Evolutionary conservation across 2,888 invertebrate species (phyloP).

Genomic region (Amphimallon solstitiale): DNA sequence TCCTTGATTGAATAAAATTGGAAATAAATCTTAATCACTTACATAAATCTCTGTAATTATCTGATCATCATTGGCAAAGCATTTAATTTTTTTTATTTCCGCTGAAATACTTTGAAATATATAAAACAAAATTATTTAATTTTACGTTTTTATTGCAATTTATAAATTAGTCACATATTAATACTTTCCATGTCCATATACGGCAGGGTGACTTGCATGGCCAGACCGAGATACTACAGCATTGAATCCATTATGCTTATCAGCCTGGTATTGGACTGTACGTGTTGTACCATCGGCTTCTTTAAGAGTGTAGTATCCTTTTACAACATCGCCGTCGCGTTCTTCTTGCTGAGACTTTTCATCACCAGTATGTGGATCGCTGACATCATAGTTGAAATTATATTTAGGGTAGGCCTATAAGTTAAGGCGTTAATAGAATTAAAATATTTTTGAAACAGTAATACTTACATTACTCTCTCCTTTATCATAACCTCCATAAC

Average conservation of each 20-base stretch:
- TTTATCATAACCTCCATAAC: slow-evolving; percentile 17
- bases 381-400: slow-evolving; percentile 12
- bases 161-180: no score
- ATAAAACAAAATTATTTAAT: no score
- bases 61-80: no score
- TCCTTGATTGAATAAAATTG: no score
- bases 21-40: no score
- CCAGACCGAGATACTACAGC: no score
- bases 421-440: not conserved
- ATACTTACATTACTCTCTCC: slow-evolving; percentile 19
- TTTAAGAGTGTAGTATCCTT: not conserved
- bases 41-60: no score
- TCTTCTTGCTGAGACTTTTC: slow-evolving; percentile 21
- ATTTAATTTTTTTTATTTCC: no score
- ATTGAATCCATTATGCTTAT: slow-evolving; percentile 6
- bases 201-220: no score
- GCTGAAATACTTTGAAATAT: no score
- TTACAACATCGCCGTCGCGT: slow-evolving; percentile 7
- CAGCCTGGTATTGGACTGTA: slow-evolving; percentile 10
- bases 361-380: slow-evolving; percentile 15
- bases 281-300: slow-evolving; percentile 18
- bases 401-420: slow-evolving; percentile 18
- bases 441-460: not conserved
- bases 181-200: no score
- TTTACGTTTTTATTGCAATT: no score